phyloP scores from a whole-genome alignment of 1,140 invertebrate species.

The Eulimnadia texana region DNA sequence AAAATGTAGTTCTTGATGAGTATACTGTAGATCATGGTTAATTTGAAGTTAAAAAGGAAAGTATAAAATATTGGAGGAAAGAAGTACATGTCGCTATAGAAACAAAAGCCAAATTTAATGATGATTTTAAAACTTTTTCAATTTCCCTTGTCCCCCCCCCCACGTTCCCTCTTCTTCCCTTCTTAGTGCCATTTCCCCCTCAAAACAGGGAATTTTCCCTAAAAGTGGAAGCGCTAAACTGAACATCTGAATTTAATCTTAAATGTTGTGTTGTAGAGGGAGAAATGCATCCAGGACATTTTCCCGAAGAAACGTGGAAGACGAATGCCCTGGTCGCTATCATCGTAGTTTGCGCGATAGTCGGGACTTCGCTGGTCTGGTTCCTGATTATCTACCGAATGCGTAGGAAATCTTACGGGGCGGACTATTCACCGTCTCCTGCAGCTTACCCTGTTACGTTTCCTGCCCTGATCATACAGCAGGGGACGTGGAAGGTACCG shows the following conservation, averaged over 20 bases:
- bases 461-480: not conserved
- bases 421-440: slow-evolving; percentile 5
- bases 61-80: too few species aligned
- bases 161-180: too few species aligned
- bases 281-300: not conserved
- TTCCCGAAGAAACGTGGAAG: slow-evolving; percentile 33
- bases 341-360: slow-evolving; percentile 65
- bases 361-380: slow-evolving; percentile 77
- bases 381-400: slow-evolving; percentile 82
- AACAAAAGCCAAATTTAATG: too few species aligned
- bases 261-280: not conserved
- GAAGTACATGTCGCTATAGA: too few species aligned
- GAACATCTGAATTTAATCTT: not conserved
- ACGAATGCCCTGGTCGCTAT: slow-evolving; percentile 74
- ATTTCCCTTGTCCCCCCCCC: too few species aligned
- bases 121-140: too few species aligned
- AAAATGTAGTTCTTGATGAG: too few species aligned
- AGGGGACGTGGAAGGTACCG: not conserved
- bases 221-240: not conserved
- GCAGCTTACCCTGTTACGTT: not conserved
- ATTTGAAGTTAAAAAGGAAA: too few species aligned
- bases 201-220: not conserved
- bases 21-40: too few species aligned
- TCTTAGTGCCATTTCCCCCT: too few species aligned
- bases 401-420: slow-evolving; percentile 36